Evolutionary conservation across 2,797 vertebrate species (phyloP), one percentile per base, ranked within the genome.

Genomic region (Numenius phaeopus): DNA sequence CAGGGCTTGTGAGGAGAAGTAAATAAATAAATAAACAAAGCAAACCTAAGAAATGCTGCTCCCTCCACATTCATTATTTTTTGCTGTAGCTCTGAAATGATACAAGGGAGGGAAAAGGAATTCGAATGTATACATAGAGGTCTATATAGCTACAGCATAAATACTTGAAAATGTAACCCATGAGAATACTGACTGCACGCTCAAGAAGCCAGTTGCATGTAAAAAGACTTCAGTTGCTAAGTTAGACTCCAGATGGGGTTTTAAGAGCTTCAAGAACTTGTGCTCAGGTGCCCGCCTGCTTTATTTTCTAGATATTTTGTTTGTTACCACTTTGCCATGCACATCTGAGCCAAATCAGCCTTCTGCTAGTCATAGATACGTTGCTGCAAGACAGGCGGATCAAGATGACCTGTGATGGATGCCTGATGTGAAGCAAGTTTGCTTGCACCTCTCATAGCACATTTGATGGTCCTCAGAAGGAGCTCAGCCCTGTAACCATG

Each of bases 391-490:
- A 69, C 26, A 57, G 52, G 34, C 7, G 13, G 32, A 49, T 47
- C 26, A 8, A 23, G 55, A 7, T 2, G 26, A 47, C 19, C 40
- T 34, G 12, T 15, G 46, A 2, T 1, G 1, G 77, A 61, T 0
- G 3, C 1, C 4, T 27, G 32, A 23, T 46, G 29, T 0, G 2
- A 20, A 50, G 46, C 22, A 40, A 82, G 30, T 30, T 61, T 58
- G 23, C 12, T 19, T 39, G 32, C 22, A 9, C 30, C 44, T 81
- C 57, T 88, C 49, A 47, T 14, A 42, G 57, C 16, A 34, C 49
- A 4, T 27, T 2, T 62, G 47, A 49, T 55, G 20, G 7, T 29
- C 34, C 52, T n/a, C 32, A 14, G 71, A 21, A 85, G 69, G 40
- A n/a, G 39, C 61, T 73, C 42, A 59, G 76, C 42, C 70, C 70